Evolutionary conservation across 2,888 invertebrate species (phyloP).

Genomic region (Hemaris fuciformis): DNA sequence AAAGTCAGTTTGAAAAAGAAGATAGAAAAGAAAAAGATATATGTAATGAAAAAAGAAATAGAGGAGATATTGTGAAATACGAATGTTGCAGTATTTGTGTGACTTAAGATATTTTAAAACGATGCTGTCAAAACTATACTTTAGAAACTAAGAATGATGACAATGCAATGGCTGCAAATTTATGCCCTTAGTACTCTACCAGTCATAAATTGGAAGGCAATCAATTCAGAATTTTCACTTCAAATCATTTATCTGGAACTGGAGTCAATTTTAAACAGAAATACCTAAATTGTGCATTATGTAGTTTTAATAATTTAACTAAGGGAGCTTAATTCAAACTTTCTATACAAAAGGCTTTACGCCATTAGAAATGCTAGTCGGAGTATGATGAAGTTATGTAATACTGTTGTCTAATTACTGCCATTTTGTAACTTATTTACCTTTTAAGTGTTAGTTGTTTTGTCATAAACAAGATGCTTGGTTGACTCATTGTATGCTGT

Average conservation of each 20-base stretch:
- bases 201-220: too few relatives aligned
- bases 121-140: background rate
- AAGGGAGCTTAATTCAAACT: background rate
- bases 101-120: background rate
- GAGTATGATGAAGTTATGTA: background rate
- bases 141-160: too few relatives aligned
- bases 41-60: constrained; percentile 66
- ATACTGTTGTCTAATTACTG: background rate
- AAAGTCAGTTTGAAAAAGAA: constrained; percentile 60
- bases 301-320: background rate
- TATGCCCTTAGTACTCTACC: too few relatives aligned
- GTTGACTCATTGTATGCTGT: too few relatives aligned
- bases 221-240: background rate
- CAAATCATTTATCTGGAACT: too few relatives aligned
- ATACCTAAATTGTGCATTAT: too few relatives aligned
- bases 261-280: background rate
- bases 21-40: constrained; percentile 58
- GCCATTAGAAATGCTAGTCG: background rate
- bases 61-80: constrained; percentile 61
- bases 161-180: too few relatives aligned
- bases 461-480: background rate
- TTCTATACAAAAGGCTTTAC: background rate
- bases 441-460: background rate
- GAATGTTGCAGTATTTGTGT: background rate
- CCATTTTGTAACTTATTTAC: constrained; percentile 7